These are phyloP conservation scores for Microtus oregoni DNA, from an alignment of 2,113 vertebrate species.

Conservation along the genomic window DNA sequence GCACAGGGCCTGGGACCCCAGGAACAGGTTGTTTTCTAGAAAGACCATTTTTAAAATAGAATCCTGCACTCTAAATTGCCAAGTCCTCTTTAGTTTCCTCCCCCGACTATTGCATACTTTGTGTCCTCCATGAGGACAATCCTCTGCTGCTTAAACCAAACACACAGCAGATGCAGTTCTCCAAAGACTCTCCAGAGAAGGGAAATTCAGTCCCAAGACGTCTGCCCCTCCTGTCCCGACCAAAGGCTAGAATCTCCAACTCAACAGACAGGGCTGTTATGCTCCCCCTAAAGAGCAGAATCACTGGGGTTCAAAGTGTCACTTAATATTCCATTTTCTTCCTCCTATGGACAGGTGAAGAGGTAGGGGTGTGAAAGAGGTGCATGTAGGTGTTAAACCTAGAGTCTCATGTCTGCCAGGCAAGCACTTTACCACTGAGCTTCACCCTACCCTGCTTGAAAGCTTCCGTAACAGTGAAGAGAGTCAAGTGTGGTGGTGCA, in stretches of 20 bases:
- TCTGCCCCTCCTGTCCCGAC: neutral
- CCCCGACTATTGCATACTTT: neutral
- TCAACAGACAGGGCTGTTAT: neutral
- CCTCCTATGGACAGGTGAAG: neutral
- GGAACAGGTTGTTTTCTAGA: neutral
- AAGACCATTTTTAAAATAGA: neutral
- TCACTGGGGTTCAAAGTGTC: neutral
- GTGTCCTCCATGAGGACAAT: rapidly evolving
- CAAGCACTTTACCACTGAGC: neutral
- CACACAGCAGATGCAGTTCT: neutral
- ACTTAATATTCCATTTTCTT: neutral
- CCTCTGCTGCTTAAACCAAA: neutral
- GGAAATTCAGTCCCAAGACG: neutral
- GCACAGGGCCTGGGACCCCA: neutral
- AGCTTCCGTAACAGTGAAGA: neutral
- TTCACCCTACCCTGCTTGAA: rapidly evolving
- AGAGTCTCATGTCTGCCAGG: neutral
- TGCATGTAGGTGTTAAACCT: neutral
- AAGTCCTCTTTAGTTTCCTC: neutral
- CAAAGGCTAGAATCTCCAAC: neutral
- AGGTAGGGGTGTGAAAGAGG: neutral
- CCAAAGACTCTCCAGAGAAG: neutral
- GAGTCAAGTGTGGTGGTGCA: neutral
- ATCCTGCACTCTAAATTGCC: neutral
- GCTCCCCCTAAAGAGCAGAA: neutral